phyloP scores from a whole-genome alignment of 2,113 vertebrate genomes.

The Oceanites oceanicus region DNA sequence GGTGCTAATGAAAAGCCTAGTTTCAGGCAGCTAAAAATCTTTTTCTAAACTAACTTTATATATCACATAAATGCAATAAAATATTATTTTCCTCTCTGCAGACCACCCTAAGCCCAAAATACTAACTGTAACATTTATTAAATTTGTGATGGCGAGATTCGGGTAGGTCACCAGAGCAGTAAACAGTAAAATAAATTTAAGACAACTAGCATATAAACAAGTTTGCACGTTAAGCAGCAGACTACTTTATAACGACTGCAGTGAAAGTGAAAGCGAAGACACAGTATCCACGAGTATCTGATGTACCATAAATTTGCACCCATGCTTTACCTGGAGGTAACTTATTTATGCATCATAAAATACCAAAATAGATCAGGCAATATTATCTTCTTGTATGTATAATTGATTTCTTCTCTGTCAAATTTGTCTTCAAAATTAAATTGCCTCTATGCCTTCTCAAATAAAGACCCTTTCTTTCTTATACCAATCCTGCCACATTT shows the following conservation, averaged over 20 bases:
- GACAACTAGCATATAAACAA: background rate
- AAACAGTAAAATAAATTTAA: background rate
- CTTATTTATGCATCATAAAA: background rate
- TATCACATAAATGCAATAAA: background rate
- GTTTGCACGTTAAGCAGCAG: background rate
- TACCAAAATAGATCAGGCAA: background rate
- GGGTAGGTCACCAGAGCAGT: background rate
- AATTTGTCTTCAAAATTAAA: background rate
- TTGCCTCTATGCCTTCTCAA: background rate
- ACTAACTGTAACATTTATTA: background rate
- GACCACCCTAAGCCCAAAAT: background rate
- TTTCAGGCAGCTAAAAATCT: background rate
- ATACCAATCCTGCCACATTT: background rate
- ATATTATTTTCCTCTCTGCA: background rate
- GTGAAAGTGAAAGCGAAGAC: background rate
- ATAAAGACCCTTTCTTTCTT: background rate
- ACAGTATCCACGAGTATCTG: background rate
- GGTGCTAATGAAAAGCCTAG: background rate
- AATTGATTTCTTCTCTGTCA: background rate
- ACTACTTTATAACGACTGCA: background rate
- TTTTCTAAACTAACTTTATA: background rate
- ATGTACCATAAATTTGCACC: background rate
- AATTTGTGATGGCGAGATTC: background rate
- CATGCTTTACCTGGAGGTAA: background rate
- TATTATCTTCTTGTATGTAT: background rate